Evolutionary conservation across 2,888 invertebrate species (phyloP), one percentile per base, ranked within the genome.

Genomic region (Dastarcus helophoroides): DNA sequence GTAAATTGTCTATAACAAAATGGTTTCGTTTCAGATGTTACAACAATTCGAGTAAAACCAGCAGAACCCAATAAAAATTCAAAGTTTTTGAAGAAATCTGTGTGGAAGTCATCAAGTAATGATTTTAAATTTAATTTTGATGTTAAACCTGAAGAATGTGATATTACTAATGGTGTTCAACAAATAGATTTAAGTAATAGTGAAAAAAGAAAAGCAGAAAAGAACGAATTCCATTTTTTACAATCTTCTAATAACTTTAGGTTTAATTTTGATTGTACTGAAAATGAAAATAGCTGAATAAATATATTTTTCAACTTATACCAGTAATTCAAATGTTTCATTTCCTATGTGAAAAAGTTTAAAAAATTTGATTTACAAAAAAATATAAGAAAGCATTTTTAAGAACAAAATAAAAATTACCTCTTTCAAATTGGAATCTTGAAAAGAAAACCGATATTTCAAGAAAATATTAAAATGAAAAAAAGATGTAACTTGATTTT

Each of bases 71-170:
- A 52, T 24, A 60, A 58, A 27, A 79, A 79, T 52, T 79, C 76
- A 4, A 64, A 71, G 41, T 83, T 79, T 61, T 51, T 82, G 8
- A 75, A 73, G 48, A 82, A 79, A 60, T 75, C 79, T 2, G 63
- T 65, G 14, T 64, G 71, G 43, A 46, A 60, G 63, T 5, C 26
- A 23, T 33, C 40, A 5, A 31, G 30, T 19, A 35, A 37, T 17
- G 30, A 35, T 19, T 40, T 40, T 30, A 38, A 34, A 27, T 40
- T 40, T 33, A 38, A 40, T 37, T 40, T 40, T 22, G 21, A 14
- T 4, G 19, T 5, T 13, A 13, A 3, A 8, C 3, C 14, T 5
- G 4, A 4, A 12, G 6, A 23, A 5, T 23, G 13, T 23, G 11
- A 5, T 22, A 11, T 22, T 9, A 22, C 6, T 10, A 22, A 4